phyloP scores from a whole-genome alignment of 2,888 invertebrate genomes.

The Himalopsyche japonica region DNA sequence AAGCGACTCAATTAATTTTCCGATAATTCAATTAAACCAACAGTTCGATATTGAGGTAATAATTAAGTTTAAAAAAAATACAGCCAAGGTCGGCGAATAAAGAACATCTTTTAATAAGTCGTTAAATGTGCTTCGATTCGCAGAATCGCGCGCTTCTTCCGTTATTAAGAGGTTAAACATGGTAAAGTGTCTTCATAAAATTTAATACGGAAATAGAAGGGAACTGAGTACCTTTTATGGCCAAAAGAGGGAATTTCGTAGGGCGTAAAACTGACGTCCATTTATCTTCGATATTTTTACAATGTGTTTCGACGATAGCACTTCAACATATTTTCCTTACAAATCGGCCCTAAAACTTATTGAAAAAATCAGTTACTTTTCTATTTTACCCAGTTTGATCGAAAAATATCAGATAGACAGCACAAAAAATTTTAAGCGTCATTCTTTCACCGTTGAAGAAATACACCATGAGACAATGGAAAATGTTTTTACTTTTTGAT shows the following conservation, averaged over 20 bases:
- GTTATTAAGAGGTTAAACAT: neutral
- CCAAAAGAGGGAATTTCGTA: neutral
- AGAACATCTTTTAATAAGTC: neutral
- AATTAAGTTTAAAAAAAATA: neutral
- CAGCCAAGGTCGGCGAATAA: neutral
- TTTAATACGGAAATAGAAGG: neutral
- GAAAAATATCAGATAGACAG: too few species aligned
- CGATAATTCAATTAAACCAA: too few species aligned
- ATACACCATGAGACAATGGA: too few species aligned
- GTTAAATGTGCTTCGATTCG: neutral
- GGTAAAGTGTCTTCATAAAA: neutral
- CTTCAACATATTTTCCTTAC: too few species aligned
- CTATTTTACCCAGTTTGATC: too few species aligned
- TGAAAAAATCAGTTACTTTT: too few species aligned
- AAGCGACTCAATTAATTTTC: too few species aligned
- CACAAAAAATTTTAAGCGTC: too few species aligned
- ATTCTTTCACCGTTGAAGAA: too few species aligned
- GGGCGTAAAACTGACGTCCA: neutral
- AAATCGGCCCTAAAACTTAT: too few species aligned
- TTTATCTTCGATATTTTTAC: neutral
- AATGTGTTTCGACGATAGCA: neutral
- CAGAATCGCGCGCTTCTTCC: neutral
- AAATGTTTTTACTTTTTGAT: too few species aligned
- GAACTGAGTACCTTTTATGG: neutral
- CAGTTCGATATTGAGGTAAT: neutral